Conservation (phyloP, 1,140 invertebrate genomes). For the Trichomalopsis sarcophagae region DNA sequence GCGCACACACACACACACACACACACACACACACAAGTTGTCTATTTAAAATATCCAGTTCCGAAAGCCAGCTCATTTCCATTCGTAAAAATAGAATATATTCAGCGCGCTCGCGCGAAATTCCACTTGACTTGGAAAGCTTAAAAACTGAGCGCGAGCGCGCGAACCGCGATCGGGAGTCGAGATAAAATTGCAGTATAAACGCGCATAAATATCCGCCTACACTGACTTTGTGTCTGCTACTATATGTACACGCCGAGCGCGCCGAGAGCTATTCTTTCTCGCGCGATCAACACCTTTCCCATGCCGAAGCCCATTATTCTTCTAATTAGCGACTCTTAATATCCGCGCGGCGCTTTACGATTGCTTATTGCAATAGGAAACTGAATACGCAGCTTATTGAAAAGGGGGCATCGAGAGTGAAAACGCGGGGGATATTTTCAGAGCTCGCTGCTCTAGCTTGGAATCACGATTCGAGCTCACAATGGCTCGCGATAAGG, state of each 20-base stretch:
- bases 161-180: conserved; percentile 7
- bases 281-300: conserved; percentile 23
- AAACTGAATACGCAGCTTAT: background rate
- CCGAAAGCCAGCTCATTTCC: background rate
- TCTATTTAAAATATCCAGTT: conserved; percentile 20
- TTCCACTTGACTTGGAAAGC: conserved; percentile 11
- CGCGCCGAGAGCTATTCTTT: conserved; percentile 26
- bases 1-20: background rate
- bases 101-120: background rate
- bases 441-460: no score
- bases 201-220: conserved; percentile 73
- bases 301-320: conserved; percentile 20
- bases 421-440: no score
- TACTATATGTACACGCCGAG: background rate
- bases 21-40: background rate
- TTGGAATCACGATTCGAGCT: conserved; percentile 20
- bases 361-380: no score
- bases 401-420: background rate
- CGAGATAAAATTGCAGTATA: conserved; percentile 59
- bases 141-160: background rate
- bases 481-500: conserved; percentile 37
- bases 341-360: background rate
- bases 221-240: conserved; percentile 55
- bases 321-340: conserved; percentile 23
- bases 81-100: conserved; percentile 26